These are phyloP conservation scores for Tipula lateralis DNA, from an alignment of 2,888 invertebrate species.

Conservation along the genomic window DNA sequence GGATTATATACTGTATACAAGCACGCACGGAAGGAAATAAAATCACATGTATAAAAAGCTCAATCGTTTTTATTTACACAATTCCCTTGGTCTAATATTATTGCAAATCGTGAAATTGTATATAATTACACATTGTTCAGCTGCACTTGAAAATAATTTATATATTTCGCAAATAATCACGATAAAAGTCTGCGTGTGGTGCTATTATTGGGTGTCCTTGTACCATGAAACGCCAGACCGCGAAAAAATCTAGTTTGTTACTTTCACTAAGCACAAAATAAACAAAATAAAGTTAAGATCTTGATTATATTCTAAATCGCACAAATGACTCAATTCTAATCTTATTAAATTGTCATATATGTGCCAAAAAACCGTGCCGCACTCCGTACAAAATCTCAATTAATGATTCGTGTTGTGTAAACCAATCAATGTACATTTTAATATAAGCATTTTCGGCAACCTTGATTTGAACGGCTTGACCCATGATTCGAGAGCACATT, in stretches of 20 bases:
- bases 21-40: too few relatives aligned
- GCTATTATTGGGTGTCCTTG: background rate
- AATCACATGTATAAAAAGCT: too few relatives aligned
- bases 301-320: background rate
- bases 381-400: background rate
- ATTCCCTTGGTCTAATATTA: too few relatives aligned
- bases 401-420: background rate
- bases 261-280: background rate
- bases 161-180: background rate
- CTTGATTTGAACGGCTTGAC: constrained; percentile 5
- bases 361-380: background rate
- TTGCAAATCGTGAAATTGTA: too few relatives aligned
- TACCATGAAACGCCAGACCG: background rate
- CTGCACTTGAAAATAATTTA: background rate
- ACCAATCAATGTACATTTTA: background rate
- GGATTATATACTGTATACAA: too few relatives aligned
- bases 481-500: background rate
- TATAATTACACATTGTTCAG: background rate
- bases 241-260: background rate
- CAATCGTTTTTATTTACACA: too few relatives aligned
- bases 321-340: background rate
- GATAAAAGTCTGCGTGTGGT: background rate
- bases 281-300: background rate
- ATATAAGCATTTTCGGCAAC: background rate
- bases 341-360: constrained; percentile 5